These are phyloP conservation scores for Gymnodraco acuticeps DNA, from an alignment of 2,797 vertebrate species.

Conservation along the genomic window DNA sequence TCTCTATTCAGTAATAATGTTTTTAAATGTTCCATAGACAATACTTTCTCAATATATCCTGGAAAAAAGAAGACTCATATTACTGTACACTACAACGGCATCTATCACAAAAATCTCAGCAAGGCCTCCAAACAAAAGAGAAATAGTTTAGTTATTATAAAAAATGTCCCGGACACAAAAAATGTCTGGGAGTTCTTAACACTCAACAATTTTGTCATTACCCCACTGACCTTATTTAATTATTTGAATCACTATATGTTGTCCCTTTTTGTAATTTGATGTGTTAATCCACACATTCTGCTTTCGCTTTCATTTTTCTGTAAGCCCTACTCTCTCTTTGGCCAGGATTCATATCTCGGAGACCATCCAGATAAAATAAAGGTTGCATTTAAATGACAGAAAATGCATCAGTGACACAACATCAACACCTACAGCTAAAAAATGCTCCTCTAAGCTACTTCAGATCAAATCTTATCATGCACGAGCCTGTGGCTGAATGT, in stretches of 20 bases:
- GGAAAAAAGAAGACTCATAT: no score
- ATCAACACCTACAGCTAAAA: background rate
- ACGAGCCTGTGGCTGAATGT: constrained; percentile 4
- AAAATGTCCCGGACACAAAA: no score
- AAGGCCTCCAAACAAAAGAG: background rate
- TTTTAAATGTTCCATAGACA: background rate
- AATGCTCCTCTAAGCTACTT: background rate
- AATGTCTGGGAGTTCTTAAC: background rate
- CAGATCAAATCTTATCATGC: constrained; percentile 17
- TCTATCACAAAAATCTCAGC: no score
- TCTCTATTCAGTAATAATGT: background rate
- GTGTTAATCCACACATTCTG: background rate
- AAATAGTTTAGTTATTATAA: background rate
- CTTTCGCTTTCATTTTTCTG: background rate
- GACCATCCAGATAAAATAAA: background rate
- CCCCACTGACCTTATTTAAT: background rate
- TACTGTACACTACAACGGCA: no score
- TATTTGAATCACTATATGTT: background rate
- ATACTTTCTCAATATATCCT: background rate
- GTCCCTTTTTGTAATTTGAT: background rate
- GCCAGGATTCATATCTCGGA: background rate
- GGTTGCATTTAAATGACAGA: constrained; percentile 12
- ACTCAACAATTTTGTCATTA: background rate
- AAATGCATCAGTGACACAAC: background rate
- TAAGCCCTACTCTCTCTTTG: background rate